Percentiles rank a stretch among this genome's conserved stretches.
Conservation (phyloP, 2,113 vertebrate species). For the Bothrops jararaca region DNA sequence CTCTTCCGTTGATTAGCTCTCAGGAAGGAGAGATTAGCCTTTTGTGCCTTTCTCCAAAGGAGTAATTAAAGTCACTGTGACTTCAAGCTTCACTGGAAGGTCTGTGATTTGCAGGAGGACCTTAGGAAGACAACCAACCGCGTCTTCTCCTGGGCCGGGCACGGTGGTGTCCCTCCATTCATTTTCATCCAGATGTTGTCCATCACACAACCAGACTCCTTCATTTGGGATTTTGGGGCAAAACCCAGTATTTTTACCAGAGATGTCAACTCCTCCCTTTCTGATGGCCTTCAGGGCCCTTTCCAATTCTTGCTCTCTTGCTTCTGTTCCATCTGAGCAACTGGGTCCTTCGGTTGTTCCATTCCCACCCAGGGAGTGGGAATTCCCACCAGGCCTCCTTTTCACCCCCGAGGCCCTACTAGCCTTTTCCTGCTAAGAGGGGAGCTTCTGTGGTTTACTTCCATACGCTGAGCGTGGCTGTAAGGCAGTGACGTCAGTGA, state of each 20-base stretch:
- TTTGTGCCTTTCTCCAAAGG: not conserved
- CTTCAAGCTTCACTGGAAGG: not conserved
- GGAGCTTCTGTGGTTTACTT: not conserved
- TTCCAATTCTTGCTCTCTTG: not conserved
- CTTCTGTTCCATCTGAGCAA: not conserved
- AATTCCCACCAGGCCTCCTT: not conserved
- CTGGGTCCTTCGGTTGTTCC: not conserved
- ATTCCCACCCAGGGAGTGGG: not conserved
- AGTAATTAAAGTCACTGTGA: not conserved
- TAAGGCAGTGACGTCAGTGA: not conserved
- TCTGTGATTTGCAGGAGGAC: not conserved
- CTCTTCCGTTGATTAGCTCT: not conserved
- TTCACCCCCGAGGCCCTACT: not conserved
- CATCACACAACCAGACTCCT: not conserved
- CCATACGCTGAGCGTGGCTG: not conserved
- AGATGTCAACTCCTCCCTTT: not conserved
- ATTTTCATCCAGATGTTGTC: not conserved
- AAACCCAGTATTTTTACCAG: not conserved
- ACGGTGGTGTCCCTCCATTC: not conserved
- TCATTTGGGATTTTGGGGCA: not conserved
- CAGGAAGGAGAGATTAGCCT: not conserved
- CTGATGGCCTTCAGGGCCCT: not conserved
- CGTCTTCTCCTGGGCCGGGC: accelerated
- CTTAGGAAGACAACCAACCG: not conserved
- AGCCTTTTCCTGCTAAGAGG: not conserved